A percentile compares a stretch with the other conserved stretches of the same genome.
phyloP scores from a whole-genome alignment of 2,797 vertebrate species.

The Falco naumanni region DNA sequence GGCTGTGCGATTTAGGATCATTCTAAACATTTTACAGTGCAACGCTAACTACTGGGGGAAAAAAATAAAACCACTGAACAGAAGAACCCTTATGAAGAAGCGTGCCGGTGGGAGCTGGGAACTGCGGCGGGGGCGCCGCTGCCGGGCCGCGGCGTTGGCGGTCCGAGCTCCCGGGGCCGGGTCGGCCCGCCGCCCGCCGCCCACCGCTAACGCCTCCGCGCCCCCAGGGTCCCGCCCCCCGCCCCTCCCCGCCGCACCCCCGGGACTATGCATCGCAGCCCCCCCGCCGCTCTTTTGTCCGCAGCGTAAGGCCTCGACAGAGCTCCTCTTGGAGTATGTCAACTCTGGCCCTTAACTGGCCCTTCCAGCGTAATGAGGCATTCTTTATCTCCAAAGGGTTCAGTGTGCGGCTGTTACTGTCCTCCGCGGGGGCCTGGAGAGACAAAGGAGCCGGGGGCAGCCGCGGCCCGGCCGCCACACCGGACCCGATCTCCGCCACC shows the following conservation, averaged over 20 bases:
- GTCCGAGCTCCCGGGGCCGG: not conserved
- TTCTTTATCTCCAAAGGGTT: not conserved
- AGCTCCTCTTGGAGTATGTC: not conserved
- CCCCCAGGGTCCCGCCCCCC: not conserved
- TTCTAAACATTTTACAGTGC: not conserved
- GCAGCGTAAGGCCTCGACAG: not conserved
- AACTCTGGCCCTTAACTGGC: not conserved
- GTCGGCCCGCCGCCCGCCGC: too few relatives aligned
- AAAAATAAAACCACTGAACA: fast-evolving
- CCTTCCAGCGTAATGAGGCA: not conserved
- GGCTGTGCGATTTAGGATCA: not conserved
- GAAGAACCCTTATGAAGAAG: not conserved
- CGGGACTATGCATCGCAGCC: not conserved
- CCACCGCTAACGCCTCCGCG: not conserved
- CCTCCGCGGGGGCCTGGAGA: not conserved
- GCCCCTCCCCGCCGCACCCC: not conserved
- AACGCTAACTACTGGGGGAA: not conserved
- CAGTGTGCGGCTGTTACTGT: not conserved
- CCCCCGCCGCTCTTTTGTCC: not conserved
- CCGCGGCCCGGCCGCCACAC: not conserved
- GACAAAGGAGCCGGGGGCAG: not conserved
- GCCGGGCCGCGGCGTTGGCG: too few relatives aligned
- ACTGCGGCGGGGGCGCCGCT: too few relatives aligned
- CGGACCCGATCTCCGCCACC: not conserved
- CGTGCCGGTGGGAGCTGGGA: not conserved